phyloP scores from a whole-genome alignment of 2,888 invertebrate species.

The Pecten maximus region DNA sequence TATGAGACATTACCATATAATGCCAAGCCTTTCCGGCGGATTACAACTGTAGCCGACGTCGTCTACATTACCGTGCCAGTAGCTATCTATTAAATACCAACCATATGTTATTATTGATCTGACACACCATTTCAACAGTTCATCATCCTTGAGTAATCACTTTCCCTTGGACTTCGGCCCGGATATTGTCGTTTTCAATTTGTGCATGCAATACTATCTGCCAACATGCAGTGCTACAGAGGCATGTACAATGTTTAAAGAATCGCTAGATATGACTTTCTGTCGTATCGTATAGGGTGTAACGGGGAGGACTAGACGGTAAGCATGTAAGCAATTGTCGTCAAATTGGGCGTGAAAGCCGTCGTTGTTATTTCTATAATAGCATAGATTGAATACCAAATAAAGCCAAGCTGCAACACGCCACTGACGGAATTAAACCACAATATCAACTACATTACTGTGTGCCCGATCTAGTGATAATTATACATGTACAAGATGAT shows the following conservation, averaged over 20 bases:
- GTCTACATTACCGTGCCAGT: not conserved
- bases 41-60: not conserved
- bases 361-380: not conserved
- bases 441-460: no score
- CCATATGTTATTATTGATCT: constrained; percentile 24
- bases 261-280: not conserved
- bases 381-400: not conserved
- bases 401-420: no score
- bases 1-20: not conserved
- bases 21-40: not conserved
- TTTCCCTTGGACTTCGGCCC: constrained; percentile 22
- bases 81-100: not conserved
- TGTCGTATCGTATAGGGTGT: not conserved
- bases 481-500: no score
- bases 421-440: no score
- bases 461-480: no score
- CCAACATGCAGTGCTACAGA: not conserved
- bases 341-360: not conserved
- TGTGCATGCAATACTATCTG: constrained; percentile 20
- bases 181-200: constrained; percentile 31
- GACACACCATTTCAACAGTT: constrained; percentile 5
- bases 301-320: not conserved
- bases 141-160: constrained; percentile 20
- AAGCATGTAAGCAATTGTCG: not conserved
- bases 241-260: not conserved